A percentile compares a stretch with the other conserved stretches of the same genome.
These are phyloP conservation scores for Hypomesus transpacificus DNA, from an alignment of 2,113 vertebrate species.

Conservation along the genomic window DNA sequence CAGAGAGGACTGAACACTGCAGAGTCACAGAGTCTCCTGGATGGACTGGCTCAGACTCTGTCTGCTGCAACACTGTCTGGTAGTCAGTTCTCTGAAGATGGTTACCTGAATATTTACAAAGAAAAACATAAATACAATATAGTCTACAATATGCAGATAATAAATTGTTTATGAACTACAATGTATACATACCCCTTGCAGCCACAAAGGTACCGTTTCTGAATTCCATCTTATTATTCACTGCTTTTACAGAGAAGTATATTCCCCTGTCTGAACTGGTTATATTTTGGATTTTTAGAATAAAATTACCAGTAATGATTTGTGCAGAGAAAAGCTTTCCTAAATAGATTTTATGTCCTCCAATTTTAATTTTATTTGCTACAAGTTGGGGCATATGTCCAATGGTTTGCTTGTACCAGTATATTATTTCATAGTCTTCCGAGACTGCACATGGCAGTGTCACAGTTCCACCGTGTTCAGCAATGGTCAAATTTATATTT, in stretches of 20 bases:
- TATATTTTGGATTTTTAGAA: too few relatives aligned
- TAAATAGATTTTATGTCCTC: too few relatives aligned
- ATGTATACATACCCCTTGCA: background rate
- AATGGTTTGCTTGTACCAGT: slow-evolving; percentile 1
- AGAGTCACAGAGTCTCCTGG: slow-evolving; percentile 32
- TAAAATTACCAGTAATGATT: too few relatives aligned
- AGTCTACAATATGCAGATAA: too few relatives aligned
- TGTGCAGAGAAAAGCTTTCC: background rate
- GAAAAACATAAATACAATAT: too few relatives aligned
- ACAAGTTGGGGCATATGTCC: background rate
- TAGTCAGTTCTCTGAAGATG: background rate
- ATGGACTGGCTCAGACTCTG: background rate
- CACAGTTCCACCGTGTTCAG: background rate
- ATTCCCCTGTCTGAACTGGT: too few relatives aligned
- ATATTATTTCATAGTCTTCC: background rate
- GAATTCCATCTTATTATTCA: too few relatives aligned
- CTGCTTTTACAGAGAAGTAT: too few relatives aligned
- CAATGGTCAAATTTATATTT: background rate
- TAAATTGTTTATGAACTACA: background rate
- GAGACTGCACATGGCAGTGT: background rate
- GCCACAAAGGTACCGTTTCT: too few relatives aligned
- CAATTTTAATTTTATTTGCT: too few relatives aligned
- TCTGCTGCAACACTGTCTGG: slow-evolving; percentile 1
- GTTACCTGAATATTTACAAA: too few relatives aligned
- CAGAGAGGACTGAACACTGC: slow-evolving; percentile 32